Evolutionary conservation across 1,140 invertebrate species (phyloP).

Genomic region (Anadara kagoshimensis): DNA sequence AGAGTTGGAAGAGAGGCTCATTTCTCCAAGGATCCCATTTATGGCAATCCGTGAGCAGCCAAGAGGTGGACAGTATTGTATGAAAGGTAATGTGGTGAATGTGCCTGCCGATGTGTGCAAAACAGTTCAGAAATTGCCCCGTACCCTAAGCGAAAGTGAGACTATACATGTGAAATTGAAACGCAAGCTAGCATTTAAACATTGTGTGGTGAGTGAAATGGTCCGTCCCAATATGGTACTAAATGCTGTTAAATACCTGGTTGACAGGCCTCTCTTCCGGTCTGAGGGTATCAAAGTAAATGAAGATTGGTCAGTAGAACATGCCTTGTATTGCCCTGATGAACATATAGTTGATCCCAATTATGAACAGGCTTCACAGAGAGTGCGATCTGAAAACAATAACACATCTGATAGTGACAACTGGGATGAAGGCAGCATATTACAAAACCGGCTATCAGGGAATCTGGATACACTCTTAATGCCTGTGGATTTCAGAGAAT

Average conservation of each 20-base stretch:
- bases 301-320: background rate
- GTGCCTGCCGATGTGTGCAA: conserved; percentile 23
- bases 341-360: background rate
- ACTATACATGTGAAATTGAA: conserved; percentile 26
- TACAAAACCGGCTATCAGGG: background rate
- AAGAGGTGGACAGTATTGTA: conserved; percentile 19
- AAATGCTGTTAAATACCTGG: conserved; percentile 2
- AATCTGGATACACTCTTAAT: conserved; percentile 16
- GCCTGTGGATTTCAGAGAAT: background rate
- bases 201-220: conserved; percentile 25
- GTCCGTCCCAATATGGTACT: conserved; percentile 12
- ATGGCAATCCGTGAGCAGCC: conserved; percentile 35
- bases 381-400: background rate
- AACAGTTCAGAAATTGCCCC: conserved; percentile 21
- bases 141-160: conserved; percentile 1
- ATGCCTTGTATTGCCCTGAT: background rate
- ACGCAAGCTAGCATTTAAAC: conserved; percentile 16
- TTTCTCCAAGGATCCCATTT: conserved; percentile 39
- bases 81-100: conserved; percentile 34
- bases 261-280: conserved; percentile 1
- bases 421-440: background rate
- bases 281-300: background rate
- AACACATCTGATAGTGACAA: background rate
- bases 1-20: conserved; percentile 19
- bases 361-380: background rate